Evolutionary conservation across 1,140 invertebrate genomes (phyloP), one percentile per base, ranked within the genome.

Genomic region (Drosophila sp.): DNA sequence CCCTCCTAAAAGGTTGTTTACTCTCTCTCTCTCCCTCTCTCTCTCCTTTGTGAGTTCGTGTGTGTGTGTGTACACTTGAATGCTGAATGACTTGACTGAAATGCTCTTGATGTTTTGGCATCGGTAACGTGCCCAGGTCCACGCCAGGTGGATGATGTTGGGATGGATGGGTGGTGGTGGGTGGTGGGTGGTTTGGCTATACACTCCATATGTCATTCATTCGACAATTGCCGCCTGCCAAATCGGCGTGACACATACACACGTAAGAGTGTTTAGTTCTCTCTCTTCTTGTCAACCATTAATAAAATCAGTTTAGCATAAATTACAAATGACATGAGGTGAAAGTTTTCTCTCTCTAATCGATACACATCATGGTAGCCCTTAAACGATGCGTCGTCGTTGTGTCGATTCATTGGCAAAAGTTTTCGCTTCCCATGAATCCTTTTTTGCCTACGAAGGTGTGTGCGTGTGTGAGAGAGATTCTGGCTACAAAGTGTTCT

Each of bases 241-340:
- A 76, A 60, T 70, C 54, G 60, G 71, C 63, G 60, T 35, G 74
- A 50, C 35, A 11, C 11, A 25, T 50, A 50, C 7, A 17, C 17
- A 17, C 17, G 44, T 50, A 50, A 50, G 25, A 50, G 44, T 50
- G 44, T 50, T 50, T 50, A 50, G 44, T 50, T 50, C 25, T 50
- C 44, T 25, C 23, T 50, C n/a, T 10, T 50, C 23, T 50, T 50
- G 44, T 27, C 66, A 70, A 70, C 74, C 75, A 77, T 77, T 77
- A 77, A 77, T 77, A 70, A 77, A 57, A 76, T 76, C 77, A 71
- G 66, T 76, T 70, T 60, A 55, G 73, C 74, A 77, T 76, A 76
- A 76, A 76, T 76, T 70, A 76, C 66, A 60, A 63, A 55, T 76
- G 73, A 76, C 66, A 76, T 38, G 32, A 1, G 11, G 17, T 17